phyloP scores from a whole-genome alignment of 2,113 vertebrate genomes.

The Cheirogaleus medius region DNA sequence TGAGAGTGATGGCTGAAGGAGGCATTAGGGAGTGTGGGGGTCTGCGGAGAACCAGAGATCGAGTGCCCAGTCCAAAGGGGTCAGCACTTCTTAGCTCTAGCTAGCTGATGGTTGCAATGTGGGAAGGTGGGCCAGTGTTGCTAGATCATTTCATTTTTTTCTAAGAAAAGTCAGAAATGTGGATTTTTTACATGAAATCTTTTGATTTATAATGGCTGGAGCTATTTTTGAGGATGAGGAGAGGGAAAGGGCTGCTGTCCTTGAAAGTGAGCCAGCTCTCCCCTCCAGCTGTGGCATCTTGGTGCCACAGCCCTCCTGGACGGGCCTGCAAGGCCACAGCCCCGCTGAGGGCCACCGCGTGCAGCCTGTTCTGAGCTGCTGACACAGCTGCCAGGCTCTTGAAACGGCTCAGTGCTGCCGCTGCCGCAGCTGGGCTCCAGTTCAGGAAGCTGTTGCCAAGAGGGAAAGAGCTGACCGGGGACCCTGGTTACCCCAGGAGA shows the following conservation, averaged over 20 bases:
- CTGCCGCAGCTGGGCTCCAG: background rate
- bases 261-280: background rate
- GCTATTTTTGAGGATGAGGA: background rate
- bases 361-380: background rate
- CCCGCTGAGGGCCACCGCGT: background rate
- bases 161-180: background rate
- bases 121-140: background rate
- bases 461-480: background rate
- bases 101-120: no score
- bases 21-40: background rate
- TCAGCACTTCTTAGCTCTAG: background rate
- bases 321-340: background rate
- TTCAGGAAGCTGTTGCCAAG: background rate
- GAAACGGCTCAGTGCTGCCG: background rate
- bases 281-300: background rate
- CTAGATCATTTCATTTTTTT: background rate
- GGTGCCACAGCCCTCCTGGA: background rate
- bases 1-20: background rate
- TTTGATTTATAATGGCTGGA: background rate
- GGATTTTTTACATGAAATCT: background rate
- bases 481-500: background rate
- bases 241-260: no score
- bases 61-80: background rate
- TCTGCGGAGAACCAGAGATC: background rate
- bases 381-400: fast-evolving